Conservation (phyloP, 2,888 invertebrate species). For the Cheilosia urbana region DNA sequence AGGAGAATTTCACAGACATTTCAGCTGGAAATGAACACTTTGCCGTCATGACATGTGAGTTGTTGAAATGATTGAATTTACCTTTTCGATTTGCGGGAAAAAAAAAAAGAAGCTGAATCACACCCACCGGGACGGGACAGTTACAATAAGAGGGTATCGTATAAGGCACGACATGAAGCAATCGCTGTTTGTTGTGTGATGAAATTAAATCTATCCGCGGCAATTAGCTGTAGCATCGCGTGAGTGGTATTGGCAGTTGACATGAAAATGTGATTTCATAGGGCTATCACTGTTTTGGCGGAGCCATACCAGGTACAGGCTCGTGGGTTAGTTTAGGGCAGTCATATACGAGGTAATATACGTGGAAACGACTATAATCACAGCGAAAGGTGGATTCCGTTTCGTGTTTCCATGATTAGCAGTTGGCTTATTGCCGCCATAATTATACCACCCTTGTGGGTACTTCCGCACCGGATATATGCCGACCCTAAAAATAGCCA, state of each 20-base stretch:
- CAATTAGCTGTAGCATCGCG: slow-evolving; percentile 54
- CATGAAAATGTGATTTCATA: slow-evolving; percentile 54
- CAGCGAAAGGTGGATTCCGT: neutral
- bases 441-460: slow-evolving; percentile 33
- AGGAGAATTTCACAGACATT: slow-evolving; percentile 80
- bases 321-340: slow-evolving; percentile 17
- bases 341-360: neutral
- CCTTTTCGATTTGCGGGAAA: slow-evolving; percentile 26
- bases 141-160: slow-evolving; percentile 43
- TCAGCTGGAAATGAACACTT: slow-evolving; percentile 83
- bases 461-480: slow-evolving; percentile 55
- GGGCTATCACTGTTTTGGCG: neutral
- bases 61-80: slow-evolving; percentile 70
- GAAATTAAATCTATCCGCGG: slow-evolving; percentile 35
- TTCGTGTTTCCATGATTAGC: slow-evolving; percentile 36
- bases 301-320: neutral
- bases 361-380: neutral
- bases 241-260: slow-evolving; percentile 51
- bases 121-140: slow-evolving; percentile 15
- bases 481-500: slow-evolving; percentile 48
- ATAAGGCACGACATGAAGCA: slow-evolving; percentile 16
- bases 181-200: slow-evolving; percentile 37
- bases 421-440: slow-evolving; percentile 51
- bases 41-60: slow-evolving; percentile 82
- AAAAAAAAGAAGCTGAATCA: slow-evolving; percentile 40